Base-by-base conservation (phyloP, 1,140 invertebrate genomes). In the Oncopeltus fasciatus region DNA sequence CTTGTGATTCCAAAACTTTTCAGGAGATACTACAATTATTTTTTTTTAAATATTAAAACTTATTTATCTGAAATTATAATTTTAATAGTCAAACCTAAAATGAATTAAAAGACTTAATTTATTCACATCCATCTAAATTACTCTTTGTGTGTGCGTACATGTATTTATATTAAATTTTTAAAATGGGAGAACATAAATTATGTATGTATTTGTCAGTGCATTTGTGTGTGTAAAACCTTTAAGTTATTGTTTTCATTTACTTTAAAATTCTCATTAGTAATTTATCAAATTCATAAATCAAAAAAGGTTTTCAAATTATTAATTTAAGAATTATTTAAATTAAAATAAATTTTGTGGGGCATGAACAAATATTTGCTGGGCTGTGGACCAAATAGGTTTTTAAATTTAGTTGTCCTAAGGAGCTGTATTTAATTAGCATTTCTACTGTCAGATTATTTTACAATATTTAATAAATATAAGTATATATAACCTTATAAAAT, bases 361-460 rank as follows among this genome's bases (percentile, higher is more conserved):
- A n/a, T n/a, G 14, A 33, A 28, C 29, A 26, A 38, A 57, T 57
- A 57, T 57, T 57, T 57, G 56, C 56, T 57, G 56, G 56, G 33
- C 56, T 57, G 56, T 57, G 56, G 56, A 57, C 56, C 56, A 57
- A 57, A 57, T 57, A 57, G 56, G n/a, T n/a, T 38, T 57, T 57
- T 31, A 57, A 57, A 29, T 31, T 49, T 57, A 57, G 56, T 57
- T 57, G 56, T 57, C 31, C 31, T 57, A 49, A 49, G n/a, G n/a
- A n/a, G 16, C 26, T 31, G 18, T 31, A 57, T 33, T 38, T 33
- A 21, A 18, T 57, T 2, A 31, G n/a, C 56, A 31, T 57, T 57
- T 57, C 29, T 57, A 26, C 21, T 57, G 2, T 5, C 33, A 28
- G 21, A 9, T 20, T 9, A 20, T 49, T 49, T 49, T 49, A n/a